Base-by-base conservation (phyloP, 2,888 invertebrate species). In the Margaritifera margaritifera region DNA sequence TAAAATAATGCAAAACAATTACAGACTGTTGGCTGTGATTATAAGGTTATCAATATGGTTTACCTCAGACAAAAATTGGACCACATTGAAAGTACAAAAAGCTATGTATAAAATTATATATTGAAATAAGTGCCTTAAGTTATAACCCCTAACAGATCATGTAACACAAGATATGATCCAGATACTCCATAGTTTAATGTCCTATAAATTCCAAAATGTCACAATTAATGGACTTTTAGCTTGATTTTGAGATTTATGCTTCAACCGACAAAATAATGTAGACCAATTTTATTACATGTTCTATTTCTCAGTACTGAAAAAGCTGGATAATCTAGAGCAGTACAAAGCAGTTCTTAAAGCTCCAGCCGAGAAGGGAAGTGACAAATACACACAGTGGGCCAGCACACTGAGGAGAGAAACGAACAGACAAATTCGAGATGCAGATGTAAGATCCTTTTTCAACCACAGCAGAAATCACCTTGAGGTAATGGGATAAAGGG, bases 341-440 rank as follows among this genome's bases (percentile, higher is more conserved):
- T 68, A 74, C 53, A 72, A 75, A 56, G 56, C 42, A 31, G 64
- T 62, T 0, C 42, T 78, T 18, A 75, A 77, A 51, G 58, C 78
- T 4, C 83, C 84, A 20, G 71, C 79, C 15, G 74, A 66, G 55
- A 78, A 80, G 63, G 85, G 82, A 4, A 69, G 67, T 18, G 77
- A 79, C 31, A 79, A 77, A 62, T 86, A 86, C 63, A 81, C 81
- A 24, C 80, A 81, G 68, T 84, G 83, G 86, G 71, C 80, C n/a
- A 81, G 78, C 54, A 73, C 72, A 31, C 71, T 84, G 24, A 73
- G 77, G 77, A 79, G 74, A 59, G 72, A 74, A 51, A 75, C 78
- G 1, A 80, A 81, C 25, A 77, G 77, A 62, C 68, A 84, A 31
- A 31, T 31, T 15, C 64, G 70, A 20, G 77, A 78, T 42, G 68